Conservation (phyloP, 2,113 vertebrate species). For the Daboia siamensis region DNA sequence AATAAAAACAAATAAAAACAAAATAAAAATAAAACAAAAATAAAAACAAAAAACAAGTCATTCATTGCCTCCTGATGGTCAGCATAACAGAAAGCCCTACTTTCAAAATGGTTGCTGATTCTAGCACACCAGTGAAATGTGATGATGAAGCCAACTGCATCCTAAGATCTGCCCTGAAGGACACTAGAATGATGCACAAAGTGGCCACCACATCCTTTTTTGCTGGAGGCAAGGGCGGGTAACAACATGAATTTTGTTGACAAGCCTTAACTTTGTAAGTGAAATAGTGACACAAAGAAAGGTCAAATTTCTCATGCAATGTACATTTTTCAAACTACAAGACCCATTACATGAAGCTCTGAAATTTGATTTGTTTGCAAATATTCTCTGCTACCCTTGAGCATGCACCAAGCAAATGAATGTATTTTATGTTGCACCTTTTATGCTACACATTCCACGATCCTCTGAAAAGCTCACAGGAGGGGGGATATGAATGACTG, state of each 20-base stretch:
- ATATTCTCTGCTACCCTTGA: background rate
- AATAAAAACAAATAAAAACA: background rate
- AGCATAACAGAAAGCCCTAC: slow-evolving; percentile 11
- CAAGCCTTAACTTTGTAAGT: background rate
- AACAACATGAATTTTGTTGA: background rate
- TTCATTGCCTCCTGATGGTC: background rate
- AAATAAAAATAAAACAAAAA: background rate
- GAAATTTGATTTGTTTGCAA: background rate
- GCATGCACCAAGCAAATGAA: background rate
- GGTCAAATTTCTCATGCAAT: background rate
- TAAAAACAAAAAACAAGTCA: background rate
- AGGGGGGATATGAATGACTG: background rate
- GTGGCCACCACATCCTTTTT: rapidly evolving
- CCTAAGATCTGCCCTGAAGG: rapidly evolving
- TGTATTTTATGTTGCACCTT: background rate
- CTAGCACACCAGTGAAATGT: background rate
- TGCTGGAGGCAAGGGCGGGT: background rate
- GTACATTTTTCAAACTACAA: background rate
- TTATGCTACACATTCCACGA: background rate
- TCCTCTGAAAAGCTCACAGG: background rate
- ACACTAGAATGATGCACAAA: rapidly evolving
- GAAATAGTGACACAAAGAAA: background rate
- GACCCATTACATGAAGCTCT: background rate
- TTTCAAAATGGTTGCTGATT: background rate
- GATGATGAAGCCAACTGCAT: background rate